Percentiles rank a stretch among this genome's conserved stretches.
These are phyloP conservation scores for Contarinia nasturtii DNA, from an alignment of 1,140 invertebrate species.

Conservation along the genomic window DNA sequence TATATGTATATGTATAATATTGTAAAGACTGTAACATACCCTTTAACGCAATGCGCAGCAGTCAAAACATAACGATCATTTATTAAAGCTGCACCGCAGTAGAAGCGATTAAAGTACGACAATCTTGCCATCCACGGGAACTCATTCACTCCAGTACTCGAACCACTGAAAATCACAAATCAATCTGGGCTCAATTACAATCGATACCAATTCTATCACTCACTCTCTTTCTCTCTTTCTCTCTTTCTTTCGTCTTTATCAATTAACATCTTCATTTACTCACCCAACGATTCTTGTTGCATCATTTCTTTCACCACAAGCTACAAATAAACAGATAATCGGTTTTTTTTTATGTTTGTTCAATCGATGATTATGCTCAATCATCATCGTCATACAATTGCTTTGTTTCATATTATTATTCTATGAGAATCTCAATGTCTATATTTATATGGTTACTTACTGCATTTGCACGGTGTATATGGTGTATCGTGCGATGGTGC, in stretches of 20 bases:
- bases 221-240: too few species aligned
- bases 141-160: conserved; percentile 46
- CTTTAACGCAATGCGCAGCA: conserved; percentile 68
- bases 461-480: conserved; percentile 20
- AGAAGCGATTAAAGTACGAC: conserved; percentile 64
- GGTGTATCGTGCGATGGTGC: conserved; percentile 24
- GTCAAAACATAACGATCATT: conserved; percentile 64
- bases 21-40: conserved; percentile 29
- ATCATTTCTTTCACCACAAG: conserved; percentile 59
- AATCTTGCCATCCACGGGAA: conserved; percentile 69
- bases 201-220: too few species aligned
- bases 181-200: too few species aligned
- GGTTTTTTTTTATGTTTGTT: conserved; percentile 2
- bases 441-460: conserved; percentile 12
- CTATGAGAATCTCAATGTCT: background rate
- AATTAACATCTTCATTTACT: conserved; percentile 18
- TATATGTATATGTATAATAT: background rate
- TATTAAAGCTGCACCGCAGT: conserved; percentile 67
- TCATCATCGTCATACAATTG: background rate
- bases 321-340: conserved; percentile 23
- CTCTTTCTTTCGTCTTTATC: too few species aligned
- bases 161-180: too few species aligned
- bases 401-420: background rate
- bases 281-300: conserved; percentile 53
- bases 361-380: background rate